phyloP scores from a whole-genome alignment of 2,113 vertebrate genomes.

The Mastomys coucha region DNA sequence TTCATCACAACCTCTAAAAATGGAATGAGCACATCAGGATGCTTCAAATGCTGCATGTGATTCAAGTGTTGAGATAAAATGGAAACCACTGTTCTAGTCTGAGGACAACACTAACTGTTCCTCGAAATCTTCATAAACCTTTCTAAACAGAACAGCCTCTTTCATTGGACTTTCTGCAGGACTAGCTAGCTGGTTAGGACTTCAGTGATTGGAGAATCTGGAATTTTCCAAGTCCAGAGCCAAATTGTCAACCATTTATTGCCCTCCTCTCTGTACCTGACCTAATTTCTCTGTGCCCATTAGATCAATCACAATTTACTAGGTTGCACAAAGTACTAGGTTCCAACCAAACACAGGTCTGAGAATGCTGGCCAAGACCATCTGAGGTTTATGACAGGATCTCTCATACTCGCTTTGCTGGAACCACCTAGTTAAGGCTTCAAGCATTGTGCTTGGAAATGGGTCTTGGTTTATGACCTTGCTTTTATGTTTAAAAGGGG shows the following conservation, averaged over 20 bases:
- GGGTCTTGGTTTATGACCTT: background rate
- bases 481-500: background rate
- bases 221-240: background rate
- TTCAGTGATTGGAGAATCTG: background rate
- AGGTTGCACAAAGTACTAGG: background rate
- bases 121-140: background rate
- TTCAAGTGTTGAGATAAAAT: background rate
- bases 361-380: background rate
- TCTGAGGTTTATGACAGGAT: background rate
- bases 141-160: background rate
- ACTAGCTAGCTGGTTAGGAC: background rate
- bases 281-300: background rate
- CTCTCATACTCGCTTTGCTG: background rate
- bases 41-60: background rate
- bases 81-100: background rate
- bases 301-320: background rate
- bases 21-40: background rate
- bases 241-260: background rate
- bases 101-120: conserved; percentile 14
- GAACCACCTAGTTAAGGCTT: background rate
- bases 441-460: background rate
- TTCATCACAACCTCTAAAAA: background rate
- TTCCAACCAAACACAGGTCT: background rate
- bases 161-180: background rate
- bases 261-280: background rate